Percentiles rank a stretch among this genome's conserved stretches.
These are phyloP conservation scores for Synanthedon vespiformis DNA, from an alignment of 2,888 invertebrate genomes.

Conservation along the genomic window DNA sequence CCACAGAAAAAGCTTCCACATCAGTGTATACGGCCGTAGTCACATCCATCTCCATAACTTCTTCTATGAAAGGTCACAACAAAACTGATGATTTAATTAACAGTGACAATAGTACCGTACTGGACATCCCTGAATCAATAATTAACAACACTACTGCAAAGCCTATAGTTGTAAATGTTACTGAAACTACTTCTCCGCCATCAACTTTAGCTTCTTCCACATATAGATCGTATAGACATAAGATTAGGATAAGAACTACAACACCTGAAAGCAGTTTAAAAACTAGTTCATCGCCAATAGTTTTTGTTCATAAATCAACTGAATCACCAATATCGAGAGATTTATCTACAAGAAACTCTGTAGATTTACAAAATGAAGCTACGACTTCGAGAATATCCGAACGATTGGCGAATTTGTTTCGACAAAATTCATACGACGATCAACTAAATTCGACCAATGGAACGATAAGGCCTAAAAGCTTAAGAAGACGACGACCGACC, in stretches of 20 bases:
- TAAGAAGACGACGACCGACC: constrained; percentile 51
- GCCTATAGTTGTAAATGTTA: constrained; percentile 26
- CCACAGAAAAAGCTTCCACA: constrained; percentile 58
- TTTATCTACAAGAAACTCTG: constrained; percentile 16
- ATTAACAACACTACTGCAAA: constrained; percentile 26
- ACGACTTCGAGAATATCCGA: constrained; percentile 37
- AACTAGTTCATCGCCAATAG: constrained; percentile 15
- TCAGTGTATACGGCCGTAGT: constrained; percentile 65
- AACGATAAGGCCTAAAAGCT: constrained; percentile 35
- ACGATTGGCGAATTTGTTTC: constrained; percentile 34
- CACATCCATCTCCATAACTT: constrained; percentile 64
- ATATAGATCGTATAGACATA: constrained; percentile 34
- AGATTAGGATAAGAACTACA: constrained; percentile 53
- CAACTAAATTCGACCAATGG: constrained; percentile 22
- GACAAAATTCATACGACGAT: constrained; percentile 28
- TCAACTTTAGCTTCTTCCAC: constrained; percentile 12
- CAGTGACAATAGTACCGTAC: constrained; percentile 34
- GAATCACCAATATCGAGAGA: constrained; percentile 42
- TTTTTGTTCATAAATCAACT: constrained; percentile 21
- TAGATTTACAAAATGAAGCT: constrained; percentile 20
- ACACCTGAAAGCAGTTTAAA: constrained; percentile 42
- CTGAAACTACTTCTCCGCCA: constrained; percentile 19
- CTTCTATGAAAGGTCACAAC: constrained; percentile 60
- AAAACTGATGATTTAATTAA: constrained; percentile 39
- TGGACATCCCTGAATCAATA: constrained; percentile 15